Conservation (phyloP, 2,113 vertebrate species). For the Marmota flaviventris region DNA sequence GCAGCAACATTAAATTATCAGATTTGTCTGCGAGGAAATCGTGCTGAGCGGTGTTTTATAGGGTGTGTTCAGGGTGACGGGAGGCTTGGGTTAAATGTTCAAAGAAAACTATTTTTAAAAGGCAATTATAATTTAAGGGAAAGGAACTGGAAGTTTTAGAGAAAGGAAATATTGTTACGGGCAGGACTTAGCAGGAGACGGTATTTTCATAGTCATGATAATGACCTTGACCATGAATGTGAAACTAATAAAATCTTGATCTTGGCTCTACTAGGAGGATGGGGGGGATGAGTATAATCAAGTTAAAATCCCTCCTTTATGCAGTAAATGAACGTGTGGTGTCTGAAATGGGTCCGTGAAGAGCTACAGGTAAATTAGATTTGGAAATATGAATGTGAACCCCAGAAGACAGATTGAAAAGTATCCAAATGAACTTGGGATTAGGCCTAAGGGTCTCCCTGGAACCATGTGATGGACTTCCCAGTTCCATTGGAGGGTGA, state of each 20-base stretch:
- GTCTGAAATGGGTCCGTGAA: neutral
- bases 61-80: neutral
- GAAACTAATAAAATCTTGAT: neutral
- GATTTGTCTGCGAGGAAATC: neutral
- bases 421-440: neutral
- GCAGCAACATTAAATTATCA: neutral
- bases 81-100: neutral
- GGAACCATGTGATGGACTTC: too few relatives aligned
- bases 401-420: neutral
- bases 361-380: neutral
- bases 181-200: neutral
- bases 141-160: neutral
- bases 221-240: neutral
- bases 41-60: neutral
- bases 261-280: neutral
- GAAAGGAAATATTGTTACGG: neutral
- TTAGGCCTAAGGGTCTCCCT: neutral
- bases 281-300: neutral
- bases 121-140: neutral
- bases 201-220: neutral
- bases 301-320: neutral
- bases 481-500: too few relatives aligned
- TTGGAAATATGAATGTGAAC: neutral
- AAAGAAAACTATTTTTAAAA: conserved; percentile 33
- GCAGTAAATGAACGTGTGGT: neutral